Evolutionary conservation across 30 jellyfish, hydroid and myxozoan species (phyloP).

Genomic region (Catostylus mosaicus): DNA sequence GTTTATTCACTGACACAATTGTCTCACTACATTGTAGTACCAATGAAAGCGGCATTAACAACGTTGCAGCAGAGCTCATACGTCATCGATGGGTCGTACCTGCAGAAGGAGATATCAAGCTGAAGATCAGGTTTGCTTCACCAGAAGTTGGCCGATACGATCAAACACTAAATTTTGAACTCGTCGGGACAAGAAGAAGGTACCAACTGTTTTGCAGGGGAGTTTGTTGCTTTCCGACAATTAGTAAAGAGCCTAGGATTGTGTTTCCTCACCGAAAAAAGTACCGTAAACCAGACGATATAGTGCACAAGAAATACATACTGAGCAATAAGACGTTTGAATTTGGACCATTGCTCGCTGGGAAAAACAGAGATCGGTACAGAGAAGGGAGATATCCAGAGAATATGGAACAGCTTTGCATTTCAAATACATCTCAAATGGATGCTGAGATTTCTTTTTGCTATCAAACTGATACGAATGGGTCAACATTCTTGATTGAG

Average conservation of each 20-base stretch:
- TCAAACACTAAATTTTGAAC: constrained; percentile 85
- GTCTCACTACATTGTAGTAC: constrained; percentile 11
- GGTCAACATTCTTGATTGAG: constrained; percentile 86
- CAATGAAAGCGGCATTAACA: constrained; percentile 34
- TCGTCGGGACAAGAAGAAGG: constrained; percentile 93
- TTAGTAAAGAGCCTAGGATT: constrained; percentile 93
- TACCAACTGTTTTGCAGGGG: constrained; percentile 97
- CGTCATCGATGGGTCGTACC: constrained; percentile 94
- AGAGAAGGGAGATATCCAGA: constrained; percentile 98
- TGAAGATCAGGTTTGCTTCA: constrained; percentile 75
- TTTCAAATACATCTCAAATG: constrained; percentile 85
- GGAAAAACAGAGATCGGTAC: constrained; percentile 96
- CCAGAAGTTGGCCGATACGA: constrained; percentile 94
- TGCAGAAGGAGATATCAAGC: constrained; percentile 66
- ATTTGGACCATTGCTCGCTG: constrained; percentile 98
- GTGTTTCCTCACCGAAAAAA: constrained; percentile 96
- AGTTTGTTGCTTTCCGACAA: constrained; percentile 91
- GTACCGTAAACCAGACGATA: constrained; percentile 82
- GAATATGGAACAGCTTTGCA: constrained; percentile 89
- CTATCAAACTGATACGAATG: constrained; percentile 87
- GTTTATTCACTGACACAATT: too few relatives aligned
- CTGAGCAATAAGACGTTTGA: constrained; percentile 82
- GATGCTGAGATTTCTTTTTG: constrained; percentile 90
- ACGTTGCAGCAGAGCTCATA: constrained; percentile 41
- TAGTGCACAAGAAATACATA: constrained; percentile 81